Evolutionary conservation across 2,888 invertebrate species (phyloP), one percentile per base, ranked within the genome.

Genomic region (Hesperia comma): DNA sequence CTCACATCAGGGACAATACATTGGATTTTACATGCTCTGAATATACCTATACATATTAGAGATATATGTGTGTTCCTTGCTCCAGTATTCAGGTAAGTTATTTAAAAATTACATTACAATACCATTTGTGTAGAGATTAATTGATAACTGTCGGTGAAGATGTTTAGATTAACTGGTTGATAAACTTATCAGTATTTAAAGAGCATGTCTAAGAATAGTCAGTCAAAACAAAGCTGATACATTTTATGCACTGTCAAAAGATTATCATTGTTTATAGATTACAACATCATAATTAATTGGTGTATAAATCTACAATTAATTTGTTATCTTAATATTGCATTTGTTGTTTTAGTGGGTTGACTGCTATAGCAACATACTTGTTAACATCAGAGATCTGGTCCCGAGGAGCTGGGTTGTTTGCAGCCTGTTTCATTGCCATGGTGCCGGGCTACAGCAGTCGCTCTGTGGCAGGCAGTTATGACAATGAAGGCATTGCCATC

Each of bases 401-500:
- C 54, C 94, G 97, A 1, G 99, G 99, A 53, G 99, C 99, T 19
- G 99, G 99, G 6, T 92, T 99, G 19, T 99, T 99, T 93, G 99
- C 99, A 12, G 99, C 99, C 4, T 99, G 99, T 87, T 99, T 99
- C 85, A 99, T 99, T 77, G 99, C 99, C 54, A 99, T 99, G 77
- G 97, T 99, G 41, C 99, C 99, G 55, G 99, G 99, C 64, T 99
- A 99, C 90, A 99, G 99, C 75, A 99, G 99, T 81, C 95, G 99
- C 69, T 99, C 99, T 0, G 99, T 99, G 14, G 99, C 99, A 40
- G 99, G 99, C 32, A 99, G 99, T 79, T 99, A 99, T 85, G 99
- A 99, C 84, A 99, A 99, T 92, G 99, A 99, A 92, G 99, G 99
- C 72, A 99, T 99, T 83, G 99, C 99, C 62, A 99, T 99, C 79